Evolutionary conservation across 1,140 invertebrate genomes (phyloP).

Genomic region (Brachionus calyciflorus): DNA sequence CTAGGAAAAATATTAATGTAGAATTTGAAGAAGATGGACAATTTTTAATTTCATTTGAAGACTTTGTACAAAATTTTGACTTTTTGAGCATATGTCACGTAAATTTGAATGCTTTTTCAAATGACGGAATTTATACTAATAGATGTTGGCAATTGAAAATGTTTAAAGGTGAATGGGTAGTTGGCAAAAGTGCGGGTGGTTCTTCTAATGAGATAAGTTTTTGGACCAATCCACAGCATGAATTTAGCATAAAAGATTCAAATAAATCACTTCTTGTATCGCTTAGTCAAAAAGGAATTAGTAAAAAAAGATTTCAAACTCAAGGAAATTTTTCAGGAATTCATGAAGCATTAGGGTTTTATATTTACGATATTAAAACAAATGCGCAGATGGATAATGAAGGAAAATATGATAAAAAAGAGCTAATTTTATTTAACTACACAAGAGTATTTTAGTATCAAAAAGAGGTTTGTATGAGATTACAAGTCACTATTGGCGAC

Average conservation of each 20-base stretch:
- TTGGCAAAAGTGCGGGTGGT: conserved; percentile 49
- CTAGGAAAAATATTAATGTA: too few species aligned
- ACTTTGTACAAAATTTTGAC: conserved; percentile 61
- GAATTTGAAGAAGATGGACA: conserved; percentile 96
- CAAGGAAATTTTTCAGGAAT: too few species aligned
- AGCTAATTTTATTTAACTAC: too few species aligned
- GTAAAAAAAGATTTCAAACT: too few species aligned
- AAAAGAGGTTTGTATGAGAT: conserved; percentile 71
- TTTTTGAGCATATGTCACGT: conserved; percentile 69
- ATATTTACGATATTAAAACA: too few species aligned
- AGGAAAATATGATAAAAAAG: too few species aligned
- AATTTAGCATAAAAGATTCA: too few species aligned
- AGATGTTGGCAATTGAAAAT: conserved; percentile 52
- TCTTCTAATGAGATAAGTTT: too few species aligned
- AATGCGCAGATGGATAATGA: too few species aligned
- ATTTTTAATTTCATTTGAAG: conserved; percentile 72
- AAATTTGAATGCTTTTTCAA: conserved; percentile 68
- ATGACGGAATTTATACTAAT: conserved; percentile 80
- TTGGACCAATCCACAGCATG: conserved; percentile 46
- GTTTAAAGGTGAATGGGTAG: conserved; percentile 52
- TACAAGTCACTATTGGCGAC: conserved; percentile 72
- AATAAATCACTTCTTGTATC: too few species aligned
- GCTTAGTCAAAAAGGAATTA: too few species aligned
- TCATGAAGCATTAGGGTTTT: too few species aligned
- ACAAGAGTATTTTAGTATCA: conserved; percentile 89